These are phyloP conservation scores for Epizoanthus rinbou DNA, from an alignment of 92 coral and sea anemone species.

Conservation along the genomic window DNA sequence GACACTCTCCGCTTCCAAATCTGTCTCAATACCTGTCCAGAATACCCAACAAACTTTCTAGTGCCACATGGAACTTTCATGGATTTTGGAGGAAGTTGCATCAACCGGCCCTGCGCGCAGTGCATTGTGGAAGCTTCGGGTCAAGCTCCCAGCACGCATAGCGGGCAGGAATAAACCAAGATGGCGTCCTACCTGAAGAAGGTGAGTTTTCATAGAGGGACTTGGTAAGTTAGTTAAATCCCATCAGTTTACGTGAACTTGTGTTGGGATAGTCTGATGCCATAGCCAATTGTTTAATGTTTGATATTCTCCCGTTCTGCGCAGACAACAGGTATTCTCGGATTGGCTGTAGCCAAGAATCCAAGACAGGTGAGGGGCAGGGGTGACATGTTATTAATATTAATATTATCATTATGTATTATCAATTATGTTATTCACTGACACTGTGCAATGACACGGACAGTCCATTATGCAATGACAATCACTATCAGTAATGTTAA, in stretches of 20 bases:
- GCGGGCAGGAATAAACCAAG: conserved; percentile 55
- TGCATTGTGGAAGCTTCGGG: conserved; percentile 31
- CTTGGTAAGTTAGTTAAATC: neutral
- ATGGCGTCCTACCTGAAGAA: conserved; percentile 97
- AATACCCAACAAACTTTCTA: conserved; percentile 26
- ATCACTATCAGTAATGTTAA: neutral
- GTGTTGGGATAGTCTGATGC: neutral
- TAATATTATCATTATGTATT: too few relatives aligned
- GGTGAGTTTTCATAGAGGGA: conserved; percentile 50
- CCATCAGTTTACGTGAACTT: neutral
- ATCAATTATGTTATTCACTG: too few relatives aligned
- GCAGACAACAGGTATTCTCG: conserved; percentile 93
- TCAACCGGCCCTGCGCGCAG: conserved; percentile 49
- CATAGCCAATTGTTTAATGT: neutral
- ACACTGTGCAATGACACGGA: too few relatives aligned
- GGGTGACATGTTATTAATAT: too few relatives aligned
- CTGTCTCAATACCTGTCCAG: conserved; percentile 22
- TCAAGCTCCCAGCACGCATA: conserved; percentile 53
- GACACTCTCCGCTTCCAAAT: conserved; percentile 2
- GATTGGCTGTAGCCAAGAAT: conserved; percentile 91
- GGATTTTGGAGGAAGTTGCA: conserved; percentile 49
- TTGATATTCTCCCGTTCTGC: neutral
- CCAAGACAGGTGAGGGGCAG: conserved; percentile 84
- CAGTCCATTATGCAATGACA: neutral
- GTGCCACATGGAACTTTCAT: conserved; percentile 57